Base-by-base conservation (phyloP, 2,113 vertebrate genomes). In the Bostrychus sinensis region DNA sequence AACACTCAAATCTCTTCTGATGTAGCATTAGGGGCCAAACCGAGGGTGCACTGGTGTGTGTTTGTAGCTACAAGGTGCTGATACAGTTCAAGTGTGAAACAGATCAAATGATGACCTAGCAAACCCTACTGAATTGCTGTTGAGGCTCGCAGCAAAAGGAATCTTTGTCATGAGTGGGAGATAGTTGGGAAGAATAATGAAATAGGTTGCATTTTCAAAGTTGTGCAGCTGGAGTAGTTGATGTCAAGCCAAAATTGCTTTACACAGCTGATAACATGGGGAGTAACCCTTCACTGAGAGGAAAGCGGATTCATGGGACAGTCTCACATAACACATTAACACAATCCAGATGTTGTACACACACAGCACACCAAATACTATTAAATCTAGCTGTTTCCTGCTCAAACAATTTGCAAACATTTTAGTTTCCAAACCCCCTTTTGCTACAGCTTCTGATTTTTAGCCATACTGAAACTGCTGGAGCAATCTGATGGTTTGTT, bases 401-500 rank as follows among this genome's bases (percentile, higher is more conserved):
- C 36, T 17, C 8, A 2, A 4, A 43, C 53, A 36, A 65, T 26
- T 14, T 3, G 13, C n/a, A 3, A 63, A 30, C 19, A 57, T 69
- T 65, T 45, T 43, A 23, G 7, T 48, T 25, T 50, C 62, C 62
- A 45, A 36, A 56, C 25, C 38, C 37, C 23, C 54, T 13, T 9
- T 62, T 34, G 34, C 65, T 28, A 36, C 60, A 41, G 10, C 51
- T 70, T 16, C 45, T 28, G 38, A 54, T 58, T 70, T 32, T 25
- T 23, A 38, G 28, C 28, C 61, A 58, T 26, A 37, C 58, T 56
- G 61, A 59, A 70, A 65, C 58, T 13, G 26, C 65, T 62, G 54
- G 36, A 77, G 55, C 57, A 78, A 71, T 83, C 51, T 45, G 28
- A 70, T 63, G 66, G 65, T 70, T 56, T 75, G 71, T 78, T 70